These are phyloP conservation scores for Oreocharis arfaki DNA, from an alignment of 2,113 vertebrate species.

Conservation along the genomic window DNA sequence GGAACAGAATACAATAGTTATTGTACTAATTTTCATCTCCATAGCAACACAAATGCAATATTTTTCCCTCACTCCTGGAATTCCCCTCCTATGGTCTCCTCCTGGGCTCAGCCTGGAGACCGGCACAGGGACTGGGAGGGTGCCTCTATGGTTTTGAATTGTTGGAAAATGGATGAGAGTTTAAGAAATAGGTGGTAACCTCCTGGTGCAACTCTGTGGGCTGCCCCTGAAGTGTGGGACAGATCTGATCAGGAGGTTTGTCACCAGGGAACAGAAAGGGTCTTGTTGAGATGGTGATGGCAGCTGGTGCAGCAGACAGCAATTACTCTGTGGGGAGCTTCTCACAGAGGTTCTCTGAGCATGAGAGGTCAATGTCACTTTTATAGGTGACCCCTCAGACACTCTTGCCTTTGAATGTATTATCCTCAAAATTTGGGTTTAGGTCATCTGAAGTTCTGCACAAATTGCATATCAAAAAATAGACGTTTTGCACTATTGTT, in stretches of 20 bases:
- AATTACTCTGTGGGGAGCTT: background rate
- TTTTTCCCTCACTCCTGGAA: slow-evolving; percentile 11
- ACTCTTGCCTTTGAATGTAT: background rate
- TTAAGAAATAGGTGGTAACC: background rate
- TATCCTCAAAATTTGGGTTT: background rate
- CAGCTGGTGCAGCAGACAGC: background rate
- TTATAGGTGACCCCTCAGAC: background rate
- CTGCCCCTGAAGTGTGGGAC: background rate
- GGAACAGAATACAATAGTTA: slow-evolving; percentile 21
- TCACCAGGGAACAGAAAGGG: background rate
- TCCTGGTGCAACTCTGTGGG: background rate
- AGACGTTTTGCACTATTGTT: background rate
- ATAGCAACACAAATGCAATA: background rate
- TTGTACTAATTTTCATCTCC: slow-evolving; percentile 34
- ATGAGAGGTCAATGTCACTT: background rate
- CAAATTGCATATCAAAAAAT: background rate
- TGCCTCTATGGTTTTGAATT: background rate
- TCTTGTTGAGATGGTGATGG: background rate
- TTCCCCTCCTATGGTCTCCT: background rate
- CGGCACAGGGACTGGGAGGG: background rate
- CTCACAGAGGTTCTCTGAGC: background rate
- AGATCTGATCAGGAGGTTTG: background rate
- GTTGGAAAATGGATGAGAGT: background rate
- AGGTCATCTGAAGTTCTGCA: background rate
- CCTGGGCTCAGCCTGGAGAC: background rate